These are phyloP conservation scores for Furnarius figulus DNA, from an alignment of 2,113 vertebrate species.

Conservation along the genomic window DNA sequence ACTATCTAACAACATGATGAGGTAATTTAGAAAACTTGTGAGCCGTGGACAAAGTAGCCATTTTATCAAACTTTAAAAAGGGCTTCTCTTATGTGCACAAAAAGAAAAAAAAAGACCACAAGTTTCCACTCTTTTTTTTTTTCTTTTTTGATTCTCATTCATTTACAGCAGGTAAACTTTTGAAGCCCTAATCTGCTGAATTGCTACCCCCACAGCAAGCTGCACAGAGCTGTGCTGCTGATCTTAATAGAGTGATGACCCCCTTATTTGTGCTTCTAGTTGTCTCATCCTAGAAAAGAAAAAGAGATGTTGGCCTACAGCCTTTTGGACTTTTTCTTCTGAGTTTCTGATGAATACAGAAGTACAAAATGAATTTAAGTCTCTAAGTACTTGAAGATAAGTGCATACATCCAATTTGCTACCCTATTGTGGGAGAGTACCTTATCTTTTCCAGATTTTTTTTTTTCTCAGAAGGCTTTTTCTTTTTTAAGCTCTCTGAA, in stretches of 20 bases:
- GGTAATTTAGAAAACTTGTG: not conserved
- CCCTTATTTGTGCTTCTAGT: not conserved
- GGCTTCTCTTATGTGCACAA: not conserved
- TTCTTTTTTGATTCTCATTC: not conserved
- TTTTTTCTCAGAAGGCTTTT: not conserved
- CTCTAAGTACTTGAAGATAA: not conserved
- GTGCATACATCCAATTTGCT: not conserved
- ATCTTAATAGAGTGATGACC: not conserved
- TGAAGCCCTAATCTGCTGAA: not conserved
- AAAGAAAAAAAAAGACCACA: not conserved
- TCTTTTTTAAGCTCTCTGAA: not conserved
- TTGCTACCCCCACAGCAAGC: not conserved
- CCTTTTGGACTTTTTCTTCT: not conserved
- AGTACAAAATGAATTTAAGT: not conserved
- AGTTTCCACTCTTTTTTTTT: not conserved
- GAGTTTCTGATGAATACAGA: not conserved
- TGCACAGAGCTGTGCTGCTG: not conserved
- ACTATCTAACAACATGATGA: not conserved
- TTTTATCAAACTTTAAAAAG: not conserved
- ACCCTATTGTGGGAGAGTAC: not conserved
- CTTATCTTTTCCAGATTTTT: not conserved
- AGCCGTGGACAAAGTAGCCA: not conserved
- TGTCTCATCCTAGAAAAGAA: not conserved
- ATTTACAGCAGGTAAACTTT: not conserved
- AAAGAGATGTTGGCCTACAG: not conserved